These are phyloP conservation scores for Microcebus murinus DNA, from an alignment of 2,113 vertebrate genomes.

Conservation along the genomic window DNA sequence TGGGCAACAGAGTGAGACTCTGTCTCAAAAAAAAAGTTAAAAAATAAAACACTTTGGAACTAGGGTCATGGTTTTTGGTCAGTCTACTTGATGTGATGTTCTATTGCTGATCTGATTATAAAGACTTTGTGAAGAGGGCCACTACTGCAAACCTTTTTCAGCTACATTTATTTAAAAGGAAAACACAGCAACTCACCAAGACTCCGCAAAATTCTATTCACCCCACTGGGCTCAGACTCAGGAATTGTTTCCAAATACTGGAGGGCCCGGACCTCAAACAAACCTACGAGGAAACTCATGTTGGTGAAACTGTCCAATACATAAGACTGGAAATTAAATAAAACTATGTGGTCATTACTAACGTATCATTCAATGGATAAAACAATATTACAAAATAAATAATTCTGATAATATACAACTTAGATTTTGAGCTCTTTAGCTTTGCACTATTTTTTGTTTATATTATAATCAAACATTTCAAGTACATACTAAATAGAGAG, in stretches of 20 bases:
- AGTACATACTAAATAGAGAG: slow-evolving; percentile 5
- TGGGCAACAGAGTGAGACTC: too few species aligned
- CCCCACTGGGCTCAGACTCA: slow-evolving; percentile 90
- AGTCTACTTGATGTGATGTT: neutral
- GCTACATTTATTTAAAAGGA: slow-evolving; percentile 3
- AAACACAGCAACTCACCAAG: slow-evolving; percentile 88
- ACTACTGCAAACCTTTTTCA: neutral
- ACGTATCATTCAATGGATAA: neutral
- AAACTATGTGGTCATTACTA: slow-evolving; percentile 39
- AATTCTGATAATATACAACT: slow-evolving; percentile 28
- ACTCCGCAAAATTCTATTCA: slow-evolving; percentile 96
- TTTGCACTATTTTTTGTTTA: neutral
- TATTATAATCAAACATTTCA: neutral
- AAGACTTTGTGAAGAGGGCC: neutral
- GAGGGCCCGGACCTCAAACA: slow-evolving; percentile 94
- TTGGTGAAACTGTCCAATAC: slow-evolving; percentile 24
- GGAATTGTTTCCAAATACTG: slow-evolving; percentile 93
- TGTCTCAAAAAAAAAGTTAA: too few species aligned
- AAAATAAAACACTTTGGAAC: neutral
- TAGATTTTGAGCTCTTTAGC: neutral
- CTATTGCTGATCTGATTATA: neutral
- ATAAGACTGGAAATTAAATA: slow-evolving; percentile 13
- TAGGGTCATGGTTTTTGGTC: neutral
- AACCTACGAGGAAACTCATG: slow-evolving; percentile 84
- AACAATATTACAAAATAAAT: slow-evolving; percentile 36